phyloP scores from a whole-genome alignment of 1,140 invertebrate genomes.

The Semibalanus balanoides region DNA sequence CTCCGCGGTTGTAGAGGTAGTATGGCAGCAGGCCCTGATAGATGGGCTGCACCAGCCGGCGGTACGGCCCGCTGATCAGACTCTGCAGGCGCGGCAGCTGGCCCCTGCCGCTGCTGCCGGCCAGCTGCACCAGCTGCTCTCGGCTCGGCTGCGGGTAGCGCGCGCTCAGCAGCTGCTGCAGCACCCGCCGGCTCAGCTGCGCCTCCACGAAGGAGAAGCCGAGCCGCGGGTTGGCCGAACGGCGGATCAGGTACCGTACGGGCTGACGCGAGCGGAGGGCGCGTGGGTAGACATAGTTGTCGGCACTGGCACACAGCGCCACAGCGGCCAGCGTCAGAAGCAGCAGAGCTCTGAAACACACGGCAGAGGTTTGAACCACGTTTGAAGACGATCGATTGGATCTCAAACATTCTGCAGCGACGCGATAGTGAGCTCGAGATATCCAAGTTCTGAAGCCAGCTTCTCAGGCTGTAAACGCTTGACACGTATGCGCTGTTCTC shows the following conservation, averaged over 20 bases:
- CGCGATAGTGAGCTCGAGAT: too few relatives aligned
- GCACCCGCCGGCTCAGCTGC: background rate
- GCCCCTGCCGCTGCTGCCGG: too few relatives aligned
- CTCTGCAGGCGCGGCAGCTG: background rate
- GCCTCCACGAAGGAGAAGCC: background rate
- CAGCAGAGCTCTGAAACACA: background rate
- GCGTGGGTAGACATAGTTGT: background rate
- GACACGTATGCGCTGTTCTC: too few relatives aligned
- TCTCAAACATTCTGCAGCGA: too few relatives aligned
- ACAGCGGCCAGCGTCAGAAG: background rate
- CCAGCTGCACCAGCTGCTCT: background rate
- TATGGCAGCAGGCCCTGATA: background rate
- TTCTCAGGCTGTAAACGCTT: too few relatives aligned
- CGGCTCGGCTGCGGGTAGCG: background rate
- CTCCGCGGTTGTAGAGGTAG: background rate
- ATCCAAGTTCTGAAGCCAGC: too few relatives aligned
- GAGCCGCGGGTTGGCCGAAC: background rate
- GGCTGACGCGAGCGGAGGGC: background rate
- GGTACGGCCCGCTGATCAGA: background rate
- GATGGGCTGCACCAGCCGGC: background rate
- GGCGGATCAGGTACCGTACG: background rate
- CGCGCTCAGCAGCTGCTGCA: background rate
- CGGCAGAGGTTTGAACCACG: too few relatives aligned
- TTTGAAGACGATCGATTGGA: too few relatives aligned
- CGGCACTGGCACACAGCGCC: background rate